Base-by-base conservation (phyloP, 2,888 invertebrate genomes). In the Thalpophila matura region DNA sequence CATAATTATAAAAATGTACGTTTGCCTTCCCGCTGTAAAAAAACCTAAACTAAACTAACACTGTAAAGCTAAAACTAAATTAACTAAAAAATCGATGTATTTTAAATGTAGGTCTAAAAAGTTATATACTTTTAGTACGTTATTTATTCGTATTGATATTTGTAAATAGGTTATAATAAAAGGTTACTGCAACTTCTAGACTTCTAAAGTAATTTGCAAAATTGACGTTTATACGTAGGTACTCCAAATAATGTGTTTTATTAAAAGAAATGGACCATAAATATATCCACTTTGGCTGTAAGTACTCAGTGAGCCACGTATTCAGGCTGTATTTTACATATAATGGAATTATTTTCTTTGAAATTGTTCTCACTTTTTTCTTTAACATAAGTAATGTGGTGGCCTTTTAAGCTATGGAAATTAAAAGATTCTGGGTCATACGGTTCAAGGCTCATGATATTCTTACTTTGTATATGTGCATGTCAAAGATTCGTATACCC, bases 241-340 rank as follows among this genome's bases (percentile, higher is more conserved):
- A 35, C 63, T 49, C 43, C 50, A 37, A 74, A 74, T 55, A 56
- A 47, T 35, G 58, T 35, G 56, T 77, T 74, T 71, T 77, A 77
- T 74, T 77, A 67, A 62, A 58, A 73, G 57, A 49, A 67, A 77
- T 74, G 61, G 74, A 56, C 68, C 53, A 74, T 77, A 73, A 66
- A 74, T 74, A 73, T 66, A 62, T 66, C 59, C 47, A 73, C 42
- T 73, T 53, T 42, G 42, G 47, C 67, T 55, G 45, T 56, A 74
- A 61, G 74, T 74, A 61, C 67, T 66, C 38, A 67, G 40, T 42
- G 61, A 61, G 58, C 37, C 55, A 62, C 65, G 47, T 67, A 47
- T 77, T 50, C 40, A 47, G 33, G 57, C 73, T 55, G 77, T 74
- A 74, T 76, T 74, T 74, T 66, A 74, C 58, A 61, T 61, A 47